Conservation (phyloP, 2,888 invertebrate species). For the Acrobasis consociella region DNA sequence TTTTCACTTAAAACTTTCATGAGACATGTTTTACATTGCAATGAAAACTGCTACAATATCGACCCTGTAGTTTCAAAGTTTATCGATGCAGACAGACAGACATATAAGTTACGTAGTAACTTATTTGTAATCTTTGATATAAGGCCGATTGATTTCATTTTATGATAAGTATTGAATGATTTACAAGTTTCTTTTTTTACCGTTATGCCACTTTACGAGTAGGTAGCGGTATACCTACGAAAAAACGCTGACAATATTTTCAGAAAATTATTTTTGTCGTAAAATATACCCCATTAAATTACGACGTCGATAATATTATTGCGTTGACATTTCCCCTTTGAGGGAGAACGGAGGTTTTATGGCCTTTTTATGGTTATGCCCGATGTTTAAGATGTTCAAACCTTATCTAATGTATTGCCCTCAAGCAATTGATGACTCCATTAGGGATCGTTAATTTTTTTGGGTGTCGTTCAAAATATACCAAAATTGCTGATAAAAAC, state of each 20-base stretch:
- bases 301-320: constrained; percentile 37
- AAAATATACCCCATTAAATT: constrained; percentile 38
- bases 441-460: constrained; percentile 10
- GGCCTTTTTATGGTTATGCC: constrained; percentile 34
- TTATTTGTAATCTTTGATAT: too few species aligned
- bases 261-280: constrained; percentile 30
- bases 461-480: constrained; percentile 12
- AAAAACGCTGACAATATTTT: constrained; percentile 16
- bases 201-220: too few species aligned
- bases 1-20: too few species aligned
- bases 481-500: neutral
- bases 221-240: too few species aligned
- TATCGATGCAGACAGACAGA: too few species aligned
- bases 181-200: too few species aligned
- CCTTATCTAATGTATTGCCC: constrained; percentile 33
- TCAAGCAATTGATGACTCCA: constrained; percentile 29
- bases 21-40: too few species aligned
- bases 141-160: too few species aligned
- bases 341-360: constrained; percentile 33
- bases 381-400: constrained; percentile 32
- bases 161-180: too few species aligned
- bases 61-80: too few species aligned
- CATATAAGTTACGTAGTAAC: too few species aligned
- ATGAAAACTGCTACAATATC: too few species aligned
- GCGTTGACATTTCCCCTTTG: constrained; percentile 38